A percentile compares a stretch with the other conserved stretches of the same genome.
Conservation (phyloP, 2,888 invertebrate genomes). For the Leptura quadrifasciata region DNA sequence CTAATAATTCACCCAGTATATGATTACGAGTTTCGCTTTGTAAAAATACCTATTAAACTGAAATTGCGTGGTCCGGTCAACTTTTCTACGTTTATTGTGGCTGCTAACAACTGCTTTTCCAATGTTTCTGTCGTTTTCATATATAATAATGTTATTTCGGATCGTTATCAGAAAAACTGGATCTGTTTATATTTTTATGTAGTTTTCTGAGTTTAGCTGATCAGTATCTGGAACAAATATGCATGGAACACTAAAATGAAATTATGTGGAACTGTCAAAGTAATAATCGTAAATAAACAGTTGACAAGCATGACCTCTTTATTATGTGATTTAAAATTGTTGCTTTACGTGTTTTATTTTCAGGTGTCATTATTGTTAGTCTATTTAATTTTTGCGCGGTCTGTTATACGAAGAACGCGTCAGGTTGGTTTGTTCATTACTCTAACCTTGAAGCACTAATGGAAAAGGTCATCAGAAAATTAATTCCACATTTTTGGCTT, state of each 20-base stretch:
- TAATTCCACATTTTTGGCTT: too few relatives aligned
- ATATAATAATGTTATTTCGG: constrained; percentile 45
- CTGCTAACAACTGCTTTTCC: constrained; percentile 1
- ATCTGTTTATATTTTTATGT: constrained; percentile 43
- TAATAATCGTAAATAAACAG: neutral
- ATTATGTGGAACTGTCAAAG: constrained; percentile 8
- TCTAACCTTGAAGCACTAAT: too few relatives aligned
- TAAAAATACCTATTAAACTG: constrained; percentile 5
- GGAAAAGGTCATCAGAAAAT: too few relatives aligned
- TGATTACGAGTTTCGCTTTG: constrained; percentile 23
- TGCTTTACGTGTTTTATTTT: neutral
- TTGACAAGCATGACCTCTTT: neutral
- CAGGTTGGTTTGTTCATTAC: too few relatives aligned
- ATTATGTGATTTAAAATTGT: constrained; percentile 1
- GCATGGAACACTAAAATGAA: neutral
- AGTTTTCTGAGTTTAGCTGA: constrained; percentile 7
- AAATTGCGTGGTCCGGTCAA: neutral
- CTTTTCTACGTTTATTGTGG: constrained; percentile 6
- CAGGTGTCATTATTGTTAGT: too few relatives aligned
- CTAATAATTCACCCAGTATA: constrained; percentile 15
- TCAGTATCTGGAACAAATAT: constrained; percentile 10
- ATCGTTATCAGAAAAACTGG: constrained; percentile 38
- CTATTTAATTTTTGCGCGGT: too few relatives aligned
- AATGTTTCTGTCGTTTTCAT: constrained; percentile 48
- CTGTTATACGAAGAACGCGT: too few relatives aligned